Percentiles rank a stretch among this genome's conserved stretches.
These are phyloP conservation scores for Pteropus rufus DNA, from an alignment of 2,797 vertebrate species.

Conservation along the genomic window DNA sequence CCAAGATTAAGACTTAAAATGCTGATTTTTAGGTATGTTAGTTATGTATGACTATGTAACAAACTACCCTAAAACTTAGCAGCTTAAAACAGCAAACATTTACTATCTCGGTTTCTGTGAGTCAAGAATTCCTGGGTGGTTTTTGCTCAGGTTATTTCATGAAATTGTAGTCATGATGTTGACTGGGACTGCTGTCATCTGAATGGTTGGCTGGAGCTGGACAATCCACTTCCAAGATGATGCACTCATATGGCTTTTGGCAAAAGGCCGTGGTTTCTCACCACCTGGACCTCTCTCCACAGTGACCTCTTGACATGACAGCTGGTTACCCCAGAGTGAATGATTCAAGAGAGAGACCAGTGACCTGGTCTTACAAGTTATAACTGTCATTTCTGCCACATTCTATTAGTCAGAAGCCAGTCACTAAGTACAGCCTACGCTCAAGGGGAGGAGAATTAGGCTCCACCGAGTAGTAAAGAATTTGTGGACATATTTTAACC, in stretches of 20 bases:
- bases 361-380: background rate
- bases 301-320: background rate
- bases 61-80: background rate
- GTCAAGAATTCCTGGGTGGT: background rate
- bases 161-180: background rate
- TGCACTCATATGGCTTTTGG: background rate
- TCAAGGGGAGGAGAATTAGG: background rate
- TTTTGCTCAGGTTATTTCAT: background rate
- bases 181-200: background rate
- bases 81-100: background rate
- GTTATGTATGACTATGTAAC: background rate
- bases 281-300: background rate
- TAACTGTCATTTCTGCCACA: background rate
- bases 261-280: background rate
- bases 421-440: background rate
- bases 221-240: background rate
- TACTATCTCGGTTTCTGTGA: background rate
- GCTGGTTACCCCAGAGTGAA: conserved; percentile 7
- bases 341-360: background rate
- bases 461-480: background rate
- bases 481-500: background rate
- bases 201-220: background rate
- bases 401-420: background rate
- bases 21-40: background rate
- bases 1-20: background rate